Conservation (phyloP, 1,140 invertebrate species). For the Samia ricini region DNA sequence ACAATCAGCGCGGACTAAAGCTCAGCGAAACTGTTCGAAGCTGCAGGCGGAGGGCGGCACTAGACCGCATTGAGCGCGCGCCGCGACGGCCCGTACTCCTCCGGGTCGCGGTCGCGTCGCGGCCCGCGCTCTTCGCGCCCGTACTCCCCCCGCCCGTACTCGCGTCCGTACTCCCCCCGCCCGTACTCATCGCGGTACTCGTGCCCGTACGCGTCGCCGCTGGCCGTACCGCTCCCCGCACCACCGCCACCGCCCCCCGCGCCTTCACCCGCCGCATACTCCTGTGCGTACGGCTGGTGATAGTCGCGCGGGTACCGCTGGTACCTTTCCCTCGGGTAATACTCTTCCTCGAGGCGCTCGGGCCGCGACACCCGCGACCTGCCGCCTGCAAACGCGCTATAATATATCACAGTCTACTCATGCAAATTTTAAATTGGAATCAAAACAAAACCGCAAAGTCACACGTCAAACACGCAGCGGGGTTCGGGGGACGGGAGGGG, state of each 20-base stretch:
- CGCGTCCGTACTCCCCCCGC: conserved; percentile 34
- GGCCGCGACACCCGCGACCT: conserved; percentile 57
- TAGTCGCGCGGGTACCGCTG: conserved; percentile 58
- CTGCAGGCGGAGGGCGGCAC: conserved; percentile 28
- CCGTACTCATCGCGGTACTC: conserved; percentile 55
- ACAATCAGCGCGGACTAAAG: conserved; percentile 52
- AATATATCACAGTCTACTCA: neutral
- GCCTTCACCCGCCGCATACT: conserved; percentile 33
- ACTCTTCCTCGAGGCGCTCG: conserved; percentile 71
- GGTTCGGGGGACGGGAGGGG: conserved; percentile 12
- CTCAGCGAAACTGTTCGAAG: conserved; percentile 53
- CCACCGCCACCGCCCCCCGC: conserved; percentile 19
- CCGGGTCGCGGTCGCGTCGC: conserved; percentile 53
- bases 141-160: conserved; percentile 42
- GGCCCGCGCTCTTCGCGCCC: conserved; percentile 37
- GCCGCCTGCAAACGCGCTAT: conserved; percentile 39
- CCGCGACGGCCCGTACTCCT: conserved; percentile 68
- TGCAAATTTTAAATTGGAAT: conserved; percentile 8
- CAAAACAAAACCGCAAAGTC: conserved; percentile 10
- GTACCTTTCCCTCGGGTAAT: conserved; percentile 62
- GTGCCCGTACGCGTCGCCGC: conserved; percentile 54
- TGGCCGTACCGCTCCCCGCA: conserved; percentile 23
- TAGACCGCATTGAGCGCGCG: conserved; percentile 73
- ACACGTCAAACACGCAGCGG: conserved; percentile 18
- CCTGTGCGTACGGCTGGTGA: conserved; percentile 33